Conservation (phyloP, 2,113 vertebrate genomes). For the Malurus alboscapulatus region DNA sequence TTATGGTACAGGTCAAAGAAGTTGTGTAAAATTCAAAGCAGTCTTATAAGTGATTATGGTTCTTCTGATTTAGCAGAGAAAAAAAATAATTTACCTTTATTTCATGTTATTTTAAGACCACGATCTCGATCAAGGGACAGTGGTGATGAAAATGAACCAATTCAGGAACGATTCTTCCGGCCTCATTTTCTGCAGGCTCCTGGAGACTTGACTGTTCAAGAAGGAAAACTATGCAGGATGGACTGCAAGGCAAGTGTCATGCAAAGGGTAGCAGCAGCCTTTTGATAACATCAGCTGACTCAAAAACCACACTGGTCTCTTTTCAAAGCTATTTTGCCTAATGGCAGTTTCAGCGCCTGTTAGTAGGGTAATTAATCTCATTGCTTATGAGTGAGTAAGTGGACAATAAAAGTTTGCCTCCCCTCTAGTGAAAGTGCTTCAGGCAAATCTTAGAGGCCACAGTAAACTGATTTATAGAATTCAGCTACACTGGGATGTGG, state of each 20-base stretch:
- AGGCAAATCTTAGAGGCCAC: neutral
- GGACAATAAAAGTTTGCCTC: neutral
- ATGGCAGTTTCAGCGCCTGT: neutral
- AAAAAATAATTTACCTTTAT: constrained; percentile 16
- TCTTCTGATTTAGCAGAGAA: neutral
- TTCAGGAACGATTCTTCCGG: constrained; percentile 97
- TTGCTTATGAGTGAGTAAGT: neutral
- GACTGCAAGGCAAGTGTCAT: constrained; percentile 90
- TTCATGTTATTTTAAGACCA: constrained; percentile 77
- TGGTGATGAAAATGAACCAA: constrained; percentile 93
- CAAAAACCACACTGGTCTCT: neutral
- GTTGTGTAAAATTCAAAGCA: neutral
- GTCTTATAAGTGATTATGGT: neutral
- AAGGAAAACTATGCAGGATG: constrained; percentile 95
- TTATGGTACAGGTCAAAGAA: neutral
- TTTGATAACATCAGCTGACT: neutral
- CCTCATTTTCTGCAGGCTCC: constrained; percentile 98
- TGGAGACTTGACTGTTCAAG: constrained; percentile 93
- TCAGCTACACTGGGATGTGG: neutral
- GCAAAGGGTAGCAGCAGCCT: neutral
- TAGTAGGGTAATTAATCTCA: neutral
- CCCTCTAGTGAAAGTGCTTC: neutral
- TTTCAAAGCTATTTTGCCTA: neutral
- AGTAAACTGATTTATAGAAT: neutral
- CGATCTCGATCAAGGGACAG: constrained; percentile 96